Percentiles rank a stretch among this genome's conserved stretches.
Evolutionary conservation across 2,888 invertebrate species (phyloP).

Genomic region (Pseudococcus longispinus): DNA sequence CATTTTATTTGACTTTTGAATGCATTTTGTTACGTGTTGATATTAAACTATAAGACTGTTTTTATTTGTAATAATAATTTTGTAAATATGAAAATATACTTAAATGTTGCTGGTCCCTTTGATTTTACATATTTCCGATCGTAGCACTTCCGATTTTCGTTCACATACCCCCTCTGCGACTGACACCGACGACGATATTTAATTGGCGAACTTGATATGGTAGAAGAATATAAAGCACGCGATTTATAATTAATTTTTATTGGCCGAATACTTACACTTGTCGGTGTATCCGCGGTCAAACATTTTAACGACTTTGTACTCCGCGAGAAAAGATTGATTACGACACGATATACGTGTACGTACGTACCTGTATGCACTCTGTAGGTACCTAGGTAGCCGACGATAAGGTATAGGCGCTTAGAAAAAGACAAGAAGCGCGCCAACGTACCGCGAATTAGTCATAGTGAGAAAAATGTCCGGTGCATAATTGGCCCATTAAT

Average conservation of each 20-base stretch:
- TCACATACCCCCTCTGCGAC: not conserved
- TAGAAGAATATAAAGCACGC: not conserved
- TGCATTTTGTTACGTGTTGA: constrained; percentile 32
- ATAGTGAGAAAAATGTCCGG: constrained; percentile 9
- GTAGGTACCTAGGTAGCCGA: not conserved
- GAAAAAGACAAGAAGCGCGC: not conserved
- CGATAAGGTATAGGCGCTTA: not conserved
- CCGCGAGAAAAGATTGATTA: not conserved
- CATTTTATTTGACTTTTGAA: not conserved
- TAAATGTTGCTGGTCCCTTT: not conserved
- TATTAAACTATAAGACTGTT: not conserved
- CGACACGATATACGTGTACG: not conserved
- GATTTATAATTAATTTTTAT: not conserved
- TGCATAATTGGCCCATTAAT: constrained; percentile 38
- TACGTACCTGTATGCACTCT: not conserved
- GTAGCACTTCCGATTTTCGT: not conserved
- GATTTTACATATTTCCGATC: not conserved
- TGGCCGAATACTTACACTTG: not conserved
- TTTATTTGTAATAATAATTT: not conserved
- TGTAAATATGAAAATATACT: not conserved
- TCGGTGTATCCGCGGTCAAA: not conserved
- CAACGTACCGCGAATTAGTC: not conserved
- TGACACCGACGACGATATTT: not conserved
- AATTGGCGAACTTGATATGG: not conserved
- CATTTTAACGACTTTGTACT: not conserved